Evolutionary conservation across 35 echinoderm and acorn worm species (phyloP).

Genomic region (Holothuria glaberrima): DNA sequence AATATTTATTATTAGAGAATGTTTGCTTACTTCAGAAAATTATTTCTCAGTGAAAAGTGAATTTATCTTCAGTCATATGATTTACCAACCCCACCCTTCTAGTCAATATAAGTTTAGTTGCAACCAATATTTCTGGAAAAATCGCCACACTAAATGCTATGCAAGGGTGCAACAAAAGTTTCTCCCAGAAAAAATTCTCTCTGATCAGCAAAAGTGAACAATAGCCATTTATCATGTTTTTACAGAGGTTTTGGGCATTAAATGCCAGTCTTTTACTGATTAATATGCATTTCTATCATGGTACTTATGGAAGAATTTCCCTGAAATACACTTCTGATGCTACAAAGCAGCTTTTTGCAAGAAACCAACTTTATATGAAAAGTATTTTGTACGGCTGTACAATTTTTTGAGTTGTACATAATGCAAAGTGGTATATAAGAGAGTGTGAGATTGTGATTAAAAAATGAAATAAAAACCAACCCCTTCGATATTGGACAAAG

Average conservation of each 20-base stretch:
- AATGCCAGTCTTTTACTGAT: conserved; percentile 55
- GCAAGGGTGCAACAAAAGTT: conserved; percentile 59
- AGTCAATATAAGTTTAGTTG: conserved; percentile 33
- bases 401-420: conserved; percentile 54
- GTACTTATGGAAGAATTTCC: conserved; percentile 51
- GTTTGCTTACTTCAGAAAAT: conserved; percentile 48
- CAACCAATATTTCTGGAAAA: conserved; percentile 40
- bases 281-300: conserved; percentile 63
- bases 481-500: conserved; percentile 38
- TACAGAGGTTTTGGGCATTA: conserved; percentile 61
- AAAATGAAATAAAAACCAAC: conserved; percentile 57
- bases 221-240: conserved; percentile 42
- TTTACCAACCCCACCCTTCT: conserved; percentile 6
- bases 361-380: conserved; percentile 64
- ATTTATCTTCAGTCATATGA: conserved; percentile 2
- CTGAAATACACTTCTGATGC: conserved; percentile 58
- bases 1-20: conserved; percentile 63
- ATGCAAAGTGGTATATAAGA: conserved; percentile 52
- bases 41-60: conserved; percentile 24
- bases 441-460: conserved; percentile 24
- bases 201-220: conserved; percentile 33
- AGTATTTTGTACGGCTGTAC: conserved; percentile 68
- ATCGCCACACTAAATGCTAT: conserved; percentile 40
- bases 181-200: conserved; percentile 2
- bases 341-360: conserved; percentile 60